Evolutionary conservation across 1,140 invertebrate genomes (phyloP), one percentile per base, ranked within the genome.

Genomic region (Drosophila bifasciata): DNA sequence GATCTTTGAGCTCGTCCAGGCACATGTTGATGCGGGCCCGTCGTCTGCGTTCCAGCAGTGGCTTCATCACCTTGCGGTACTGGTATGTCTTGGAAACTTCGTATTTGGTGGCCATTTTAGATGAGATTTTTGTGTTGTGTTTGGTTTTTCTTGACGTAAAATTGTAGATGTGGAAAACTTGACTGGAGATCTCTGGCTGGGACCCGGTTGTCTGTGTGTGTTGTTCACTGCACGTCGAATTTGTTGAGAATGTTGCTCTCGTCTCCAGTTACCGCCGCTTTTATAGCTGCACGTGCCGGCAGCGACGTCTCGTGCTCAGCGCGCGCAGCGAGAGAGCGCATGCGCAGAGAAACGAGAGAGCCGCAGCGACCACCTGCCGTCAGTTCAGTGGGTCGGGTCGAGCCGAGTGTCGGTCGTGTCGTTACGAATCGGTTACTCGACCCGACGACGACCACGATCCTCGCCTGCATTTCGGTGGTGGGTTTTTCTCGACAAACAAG

Each of bases 41-140:
- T 58, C 98, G 94, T 92, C 97, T 97, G 79, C 98, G 95, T 93
- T 99, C 98, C 91, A 99, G 94, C 94, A 99, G 95, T 74, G 98
- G 98, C 92, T 99, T 99, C 96, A 97, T 97, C 88, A 97, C 96
- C 95, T 97, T 97, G 92, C 96, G 94, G 93, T 97, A 97, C 91
- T 97, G 96, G 92, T 97, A 97, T 78, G 97, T 97, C 90, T 96
- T 94, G 66, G 96, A 97, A 58, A 76, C 46, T 61, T 91, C 90
- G 76, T 91, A 90, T 86, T 89, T 91, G 68, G 84, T 90, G 51
- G 85, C 89, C 86, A 91, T 90, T 68, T 43, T 66, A 40, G 16
- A 25, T 56, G 16, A 32, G 45, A 50, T 73, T 64, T n/a, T n/a
- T n/a, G n/a, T 36, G 36, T 66, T 68, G 59, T 15, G 7, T 66